Conservation (phyloP, 1,140 invertebrate species). For the Heliconius melpomene region DNA sequence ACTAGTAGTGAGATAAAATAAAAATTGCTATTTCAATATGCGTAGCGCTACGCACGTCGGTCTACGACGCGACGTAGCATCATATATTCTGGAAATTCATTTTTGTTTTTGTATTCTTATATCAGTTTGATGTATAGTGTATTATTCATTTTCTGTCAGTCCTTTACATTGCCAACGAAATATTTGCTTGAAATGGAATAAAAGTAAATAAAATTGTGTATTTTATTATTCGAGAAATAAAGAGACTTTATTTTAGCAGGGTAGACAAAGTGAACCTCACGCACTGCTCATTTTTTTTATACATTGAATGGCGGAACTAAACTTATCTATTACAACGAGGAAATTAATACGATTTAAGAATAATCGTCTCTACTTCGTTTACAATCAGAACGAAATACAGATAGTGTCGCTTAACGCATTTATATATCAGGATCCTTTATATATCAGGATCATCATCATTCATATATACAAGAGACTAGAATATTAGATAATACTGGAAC, state of each 20-base stretch:
- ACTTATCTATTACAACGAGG: too few species aligned
- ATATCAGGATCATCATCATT: too few species aligned
- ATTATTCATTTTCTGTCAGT: slow-evolving; percentile 13
- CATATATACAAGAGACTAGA: not conserved
- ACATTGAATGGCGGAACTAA: too few species aligned
- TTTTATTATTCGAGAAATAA: not conserved
- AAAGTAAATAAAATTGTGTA: not conserved
- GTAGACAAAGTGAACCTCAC: too few species aligned
- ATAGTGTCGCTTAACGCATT: too few species aligned
- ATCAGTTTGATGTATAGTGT: slow-evolving; percentile 1
- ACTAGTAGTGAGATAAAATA: not conserved
- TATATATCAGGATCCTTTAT: too few species aligned
- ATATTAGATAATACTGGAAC: too few species aligned
- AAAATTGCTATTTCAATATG: not conserved
- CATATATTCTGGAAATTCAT: slow-evolving; percentile 11
- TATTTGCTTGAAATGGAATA: not conserved
- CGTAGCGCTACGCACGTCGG: slow-evolving; percentile 9
- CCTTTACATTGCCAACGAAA: not conserved
- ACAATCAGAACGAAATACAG: too few species aligned
- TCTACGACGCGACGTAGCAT: slow-evolving; percentile 6
- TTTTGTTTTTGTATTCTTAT: not conserved
- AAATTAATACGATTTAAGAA: too few species aligned
- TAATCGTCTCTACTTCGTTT: too few species aligned
- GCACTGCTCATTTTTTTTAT: too few species aligned
- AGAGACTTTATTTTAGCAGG: too few species aligned